phyloP scores from a whole-genome alignment of 1,140 invertebrate genomes.

The Nebria ingens region DNA sequence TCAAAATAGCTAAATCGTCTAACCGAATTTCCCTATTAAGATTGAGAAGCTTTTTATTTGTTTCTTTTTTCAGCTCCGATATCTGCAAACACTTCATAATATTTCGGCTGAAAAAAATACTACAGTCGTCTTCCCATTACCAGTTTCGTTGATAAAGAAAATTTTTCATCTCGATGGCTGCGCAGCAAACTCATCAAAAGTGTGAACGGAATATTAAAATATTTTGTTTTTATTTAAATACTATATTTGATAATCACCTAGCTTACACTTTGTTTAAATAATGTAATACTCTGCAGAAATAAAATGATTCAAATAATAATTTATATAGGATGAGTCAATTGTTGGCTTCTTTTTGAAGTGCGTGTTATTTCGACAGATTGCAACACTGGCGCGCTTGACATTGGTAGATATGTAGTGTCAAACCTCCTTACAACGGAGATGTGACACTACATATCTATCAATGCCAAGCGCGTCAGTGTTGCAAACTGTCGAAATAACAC shows the following conservation, averaged over 20 bases:
- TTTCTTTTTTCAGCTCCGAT: background rate
- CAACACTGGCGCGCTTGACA: no score
- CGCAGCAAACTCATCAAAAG: background rate
- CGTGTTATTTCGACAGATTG: no score
- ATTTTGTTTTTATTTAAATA: background rate
- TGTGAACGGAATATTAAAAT: background rate
- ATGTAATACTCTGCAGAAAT: background rate
- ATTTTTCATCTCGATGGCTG: background rate
- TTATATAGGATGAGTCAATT: no score
- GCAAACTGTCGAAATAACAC: no score
- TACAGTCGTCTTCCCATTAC: slow-evolving; percentile 82
- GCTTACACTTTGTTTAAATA: background rate
- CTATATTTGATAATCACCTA: background rate
- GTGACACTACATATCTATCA: no score
- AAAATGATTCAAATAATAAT: background rate
- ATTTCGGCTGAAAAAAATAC: slow-evolving; percentile 90
- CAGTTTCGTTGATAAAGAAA: slow-evolving; percentile 50
- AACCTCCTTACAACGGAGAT: no score
- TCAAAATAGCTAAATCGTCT: no score
- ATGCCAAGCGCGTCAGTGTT: no score
- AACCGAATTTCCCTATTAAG: background rate
- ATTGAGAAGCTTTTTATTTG: background rate
- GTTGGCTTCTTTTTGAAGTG: no score
- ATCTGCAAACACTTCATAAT: slow-evolving; percentile 65
- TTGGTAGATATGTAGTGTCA: no score